Conservation (phyloP, 2,113 vertebrate genomes). For the Oceanites oceanicus region DNA sequence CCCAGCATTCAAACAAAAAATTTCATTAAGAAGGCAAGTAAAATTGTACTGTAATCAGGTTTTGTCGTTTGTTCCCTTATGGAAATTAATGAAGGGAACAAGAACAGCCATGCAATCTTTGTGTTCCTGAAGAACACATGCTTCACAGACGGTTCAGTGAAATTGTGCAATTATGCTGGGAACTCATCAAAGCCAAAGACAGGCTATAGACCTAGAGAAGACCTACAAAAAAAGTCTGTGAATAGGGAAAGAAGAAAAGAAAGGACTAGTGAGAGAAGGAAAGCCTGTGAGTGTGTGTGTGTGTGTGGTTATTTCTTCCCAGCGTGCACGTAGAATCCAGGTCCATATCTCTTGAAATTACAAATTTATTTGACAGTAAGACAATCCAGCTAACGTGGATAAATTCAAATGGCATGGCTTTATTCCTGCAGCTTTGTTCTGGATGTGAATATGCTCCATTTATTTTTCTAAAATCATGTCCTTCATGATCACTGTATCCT, state of each 20-base stretch:
- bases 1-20: neutral
- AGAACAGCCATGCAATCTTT: neutral
- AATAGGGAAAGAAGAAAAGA: neutral
- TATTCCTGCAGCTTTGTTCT: neutral
- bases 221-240: neutral
- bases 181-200: neutral
- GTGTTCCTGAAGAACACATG: neutral
- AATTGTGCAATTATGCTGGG: neutral
- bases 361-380: neutral
- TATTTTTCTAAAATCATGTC: neutral
- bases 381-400: neutral
- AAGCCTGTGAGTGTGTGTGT: neutral
- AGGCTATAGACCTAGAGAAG: neutral
- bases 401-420: neutral
- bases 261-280: neutral
- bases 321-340: neutral
- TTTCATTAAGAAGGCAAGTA: neutral
- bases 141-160: neutral
- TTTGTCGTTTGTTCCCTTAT: neutral
- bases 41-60: neutral
- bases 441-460: neutral
- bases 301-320: neutral
- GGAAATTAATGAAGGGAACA: neutral
- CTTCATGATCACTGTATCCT: neutral
- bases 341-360: neutral